Evolutionary conservation across 2,888 invertebrate genomes (phyloP).

Genomic region (Drymonia ruficornis): DNA sequence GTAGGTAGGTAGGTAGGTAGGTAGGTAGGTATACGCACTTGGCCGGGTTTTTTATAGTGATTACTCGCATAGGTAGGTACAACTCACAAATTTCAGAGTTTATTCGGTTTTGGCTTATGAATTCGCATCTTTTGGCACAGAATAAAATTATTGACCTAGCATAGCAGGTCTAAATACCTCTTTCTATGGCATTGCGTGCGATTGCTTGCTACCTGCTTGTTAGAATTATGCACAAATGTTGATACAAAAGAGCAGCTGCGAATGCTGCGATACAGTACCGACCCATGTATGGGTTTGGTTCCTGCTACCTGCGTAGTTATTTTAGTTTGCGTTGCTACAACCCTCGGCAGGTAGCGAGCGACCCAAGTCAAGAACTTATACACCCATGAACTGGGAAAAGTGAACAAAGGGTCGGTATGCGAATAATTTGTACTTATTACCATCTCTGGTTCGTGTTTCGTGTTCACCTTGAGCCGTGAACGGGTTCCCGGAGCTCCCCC

Average conservation of each 20-base stretch:
- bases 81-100: no score
- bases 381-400: constrained; percentile 68
- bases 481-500: constrained; percentile 68
- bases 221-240: not conserved
- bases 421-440: constrained; percentile 75
- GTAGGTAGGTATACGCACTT: no score
- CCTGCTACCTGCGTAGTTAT: constrained; percentile 37
- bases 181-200: no score
- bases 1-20: no score
- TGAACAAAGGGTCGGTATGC: constrained; percentile 76
- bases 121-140: no score
- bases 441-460: constrained; percentile 60
- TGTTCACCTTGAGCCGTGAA: constrained; percentile 75
- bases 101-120: no score
- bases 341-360: constrained; percentile 57
- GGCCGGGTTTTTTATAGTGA: no score
- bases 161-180: no score
- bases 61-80: no score
- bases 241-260: constrained; percentile 5
- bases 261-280: no score
- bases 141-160: no score
- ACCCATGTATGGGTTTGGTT: constrained; percentile 21
- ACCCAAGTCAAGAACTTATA: constrained; percentile 51
- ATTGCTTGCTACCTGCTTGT: no score
- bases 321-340: not conserved